phyloP scores from a whole-genome alignment of 2,113 vertebrate genomes.

The Amblyopsis rosae region DNA sequence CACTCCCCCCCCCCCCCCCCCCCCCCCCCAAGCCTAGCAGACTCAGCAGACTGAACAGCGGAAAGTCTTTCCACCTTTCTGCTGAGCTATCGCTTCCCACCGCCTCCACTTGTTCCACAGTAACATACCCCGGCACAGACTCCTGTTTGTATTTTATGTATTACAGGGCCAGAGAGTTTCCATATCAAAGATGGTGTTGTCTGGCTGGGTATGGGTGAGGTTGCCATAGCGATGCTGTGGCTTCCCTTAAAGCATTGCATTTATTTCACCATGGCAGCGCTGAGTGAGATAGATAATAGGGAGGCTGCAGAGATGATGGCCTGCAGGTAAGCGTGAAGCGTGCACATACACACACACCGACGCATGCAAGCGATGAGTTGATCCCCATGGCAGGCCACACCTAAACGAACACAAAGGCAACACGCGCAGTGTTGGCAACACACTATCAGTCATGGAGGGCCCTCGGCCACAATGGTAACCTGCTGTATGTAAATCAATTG shows the following conservation, averaged over 20 bases:
- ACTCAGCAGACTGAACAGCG: slow-evolving; percentile 44
- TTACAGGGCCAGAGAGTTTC: slow-evolving; percentile 50
- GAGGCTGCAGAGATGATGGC: slow-evolving; percentile 49
- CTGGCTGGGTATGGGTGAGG: slow-evolving; percentile 31
- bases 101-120: slow-evolving; percentile 11
- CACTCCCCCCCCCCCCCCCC: not conserved
- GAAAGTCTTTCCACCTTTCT: slow-evolving; percentile 62
- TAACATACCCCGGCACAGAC: too few species aligned
- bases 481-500: slow-evolving; percentile 70
- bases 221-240: slow-evolving; percentile 30
- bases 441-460: slow-evolving; percentile 68
- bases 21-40: slow-evolving; percentile 48
- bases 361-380: slow-evolving; percentile 49
- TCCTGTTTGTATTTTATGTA: too few species aligned
- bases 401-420: slow-evolving; percentile 67
- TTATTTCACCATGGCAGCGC: slow-evolving; percentile 13
- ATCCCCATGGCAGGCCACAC: slow-evolving; percentile 50
- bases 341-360: slow-evolving; percentile 24
- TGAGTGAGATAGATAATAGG: slow-evolving; percentile 48
- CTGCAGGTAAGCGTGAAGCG: slow-evolving; percentile 53
- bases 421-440: slow-evolving; percentile 60
- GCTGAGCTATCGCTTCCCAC: slow-evolving; percentile 59
- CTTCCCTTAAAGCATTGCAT: slow-evolving; percentile 16
- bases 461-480: slow-evolving; percentile 57
- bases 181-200: slow-evolving; percentile 50